Evolutionary conservation across 1,140 invertebrate species (phyloP), one percentile per base, ranked within the genome.

Genomic region (Catajapyx aquilonaris): DNA sequence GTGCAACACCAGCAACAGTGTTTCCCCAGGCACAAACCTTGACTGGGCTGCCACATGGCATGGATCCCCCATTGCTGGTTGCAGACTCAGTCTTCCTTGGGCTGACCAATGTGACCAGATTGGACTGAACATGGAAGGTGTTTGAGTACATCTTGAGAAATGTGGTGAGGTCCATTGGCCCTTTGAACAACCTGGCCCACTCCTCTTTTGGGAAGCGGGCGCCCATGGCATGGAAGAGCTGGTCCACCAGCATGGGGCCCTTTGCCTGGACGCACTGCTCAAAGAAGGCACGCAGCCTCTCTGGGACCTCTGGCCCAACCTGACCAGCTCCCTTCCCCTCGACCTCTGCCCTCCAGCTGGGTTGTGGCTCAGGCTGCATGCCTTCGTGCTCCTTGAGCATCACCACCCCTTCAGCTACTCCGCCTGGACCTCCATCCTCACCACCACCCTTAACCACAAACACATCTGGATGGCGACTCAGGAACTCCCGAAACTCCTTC

Each of bases 401-500:
- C 9, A 81, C 74, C 52, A 79, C 79, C 50, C 91, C 86, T 36
- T 90, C 86, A n/a, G n/a, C n/a, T n/a, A n/a, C n/a, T n/a, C n/a
- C n/a, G n/a, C n/a, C n/a, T 40, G 28, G 21, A 38, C 31, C 37
- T 38, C 37, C 5, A 31, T 31, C 4, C 31, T 11, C 10, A 38
- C n/a, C n/a, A n/a, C n/a, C n/a, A n/a, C n/a, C n/a, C n/a, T 71
- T 68, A 4, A 93, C 76, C 37, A 77, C 69, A 56, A 94, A 95
- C 31, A 76, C 74, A 39, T 90, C 80, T 0, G 81, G 70, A 56
- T 85, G 81, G 50, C 78, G 77, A 22, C 68, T 47, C 1, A 95
- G 62, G 55, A 95, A 95, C 38, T 93, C 86, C 44, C 74, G 74
- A 52, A 95, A 95, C 57, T 94, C 87, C 54, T 79, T 84, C 44